Percentiles rank a stretch among this genome's conserved stretches.
Evolutionary conservation across 2,888 invertebrate genomes (phyloP).

Genomic region (Polia nebulosa): DNA sequence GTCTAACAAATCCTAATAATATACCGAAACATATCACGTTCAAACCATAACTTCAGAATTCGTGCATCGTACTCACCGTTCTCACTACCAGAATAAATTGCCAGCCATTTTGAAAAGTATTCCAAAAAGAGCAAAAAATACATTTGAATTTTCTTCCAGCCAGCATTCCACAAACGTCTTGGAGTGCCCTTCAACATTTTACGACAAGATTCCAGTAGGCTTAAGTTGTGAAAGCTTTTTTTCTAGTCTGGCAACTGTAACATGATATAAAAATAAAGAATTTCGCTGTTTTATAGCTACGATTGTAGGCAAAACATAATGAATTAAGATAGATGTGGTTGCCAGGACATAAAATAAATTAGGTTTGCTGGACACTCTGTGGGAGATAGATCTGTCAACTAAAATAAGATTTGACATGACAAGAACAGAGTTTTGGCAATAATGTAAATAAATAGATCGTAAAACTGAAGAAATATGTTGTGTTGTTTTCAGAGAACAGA

Average conservation of each 20-base stretch:
- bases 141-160: conserved; percentile 51
- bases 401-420: background rate
- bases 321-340: conserved; percentile 24
- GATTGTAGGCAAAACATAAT: conserved; percentile 24
- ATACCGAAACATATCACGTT: conserved; percentile 52
- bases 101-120: conserved; percentile 51
- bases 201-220: conserved; percentile 49
- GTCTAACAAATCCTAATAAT: conserved; percentile 40
- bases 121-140: conserved; percentile 31
- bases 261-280: conserved; percentile 45
- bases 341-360: conserved; percentile 18
- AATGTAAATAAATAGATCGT: background rate
- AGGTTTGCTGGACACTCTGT: background rate
- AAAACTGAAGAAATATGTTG: background rate
- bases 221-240: conserved; percentile 47
- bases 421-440: conserved; percentile 5
- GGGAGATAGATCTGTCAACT: conserved; percentile 2
- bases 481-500: background rate
- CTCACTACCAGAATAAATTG: conserved; percentile 25
- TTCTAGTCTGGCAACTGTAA: conserved; percentile 27
- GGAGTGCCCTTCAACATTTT: conserved; percentile 57
- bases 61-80: conserved; percentile 42
- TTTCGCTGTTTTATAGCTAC: conserved; percentile 28
- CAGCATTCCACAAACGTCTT: conserved; percentile 44
- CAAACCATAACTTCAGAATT: conserved; percentile 38